Evolutionary conservation across 2,113 vertebrate genomes (phyloP).

Genomic region (Chaetops frenatus): DNA sequence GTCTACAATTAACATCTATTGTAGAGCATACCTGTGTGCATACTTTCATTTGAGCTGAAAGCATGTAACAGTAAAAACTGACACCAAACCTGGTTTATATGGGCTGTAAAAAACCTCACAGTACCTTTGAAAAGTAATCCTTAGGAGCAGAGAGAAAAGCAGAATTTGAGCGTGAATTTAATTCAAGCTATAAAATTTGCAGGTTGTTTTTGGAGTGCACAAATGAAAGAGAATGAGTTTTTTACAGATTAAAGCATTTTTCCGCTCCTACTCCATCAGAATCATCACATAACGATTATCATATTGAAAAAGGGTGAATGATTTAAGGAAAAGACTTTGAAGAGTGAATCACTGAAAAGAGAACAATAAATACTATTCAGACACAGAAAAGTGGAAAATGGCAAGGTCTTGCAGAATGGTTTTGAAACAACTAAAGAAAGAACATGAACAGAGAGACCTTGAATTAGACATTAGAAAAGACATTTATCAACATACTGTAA

Average conservation of each 20-base stretch:
- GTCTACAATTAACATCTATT: not conserved
- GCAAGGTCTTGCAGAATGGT: not conserved
- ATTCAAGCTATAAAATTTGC: not conserved
- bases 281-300: not conserved
- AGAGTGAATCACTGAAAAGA: not conserved
- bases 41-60: not conserved
- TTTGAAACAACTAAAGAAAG: not conserved
- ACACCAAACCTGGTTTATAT: not conserved
- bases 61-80: not conserved
- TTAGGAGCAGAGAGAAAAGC: not conserved
- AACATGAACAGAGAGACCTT: not conserved
- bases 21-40: not conserved
- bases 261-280: not conserved
- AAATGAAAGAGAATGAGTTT: not conserved
- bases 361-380: not conserved
- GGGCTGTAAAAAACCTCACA: not conserved
- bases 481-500: not conserved
- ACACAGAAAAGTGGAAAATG: not conserved
- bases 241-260: not conserved
- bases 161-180: not conserved
- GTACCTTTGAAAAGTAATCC: not conserved
- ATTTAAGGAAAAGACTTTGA: not conserved
- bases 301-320: not conserved
- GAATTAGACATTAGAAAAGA: not conserved
- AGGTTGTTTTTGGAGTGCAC: not conserved